phyloP scores from a whole-genome alignment of 53 echinoderm and acorn worm species.

The Patiria pectinifera region DNA sequence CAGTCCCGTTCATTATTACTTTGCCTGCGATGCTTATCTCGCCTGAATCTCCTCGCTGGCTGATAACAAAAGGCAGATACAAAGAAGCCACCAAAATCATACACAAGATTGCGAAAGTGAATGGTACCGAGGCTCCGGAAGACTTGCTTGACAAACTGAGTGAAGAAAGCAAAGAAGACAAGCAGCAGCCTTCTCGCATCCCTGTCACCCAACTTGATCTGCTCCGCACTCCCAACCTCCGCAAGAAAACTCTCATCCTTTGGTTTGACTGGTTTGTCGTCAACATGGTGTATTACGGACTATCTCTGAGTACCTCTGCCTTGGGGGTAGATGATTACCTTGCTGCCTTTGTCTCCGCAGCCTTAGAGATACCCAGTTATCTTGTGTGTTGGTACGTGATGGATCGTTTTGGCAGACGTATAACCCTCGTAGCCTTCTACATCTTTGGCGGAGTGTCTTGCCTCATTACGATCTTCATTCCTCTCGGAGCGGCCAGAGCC shows the following conservation, averaged over 20 bases:
- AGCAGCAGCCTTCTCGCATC: not conserved
- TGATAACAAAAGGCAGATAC: not conserved
- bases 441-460: too few species aligned
- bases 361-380: slow-evolving; percentile 65
- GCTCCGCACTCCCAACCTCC: too few species aligned
- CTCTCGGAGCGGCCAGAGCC: not conserved
- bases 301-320: too few species aligned
- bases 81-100: not conserved
- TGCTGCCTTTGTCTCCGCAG: slow-evolving; percentile 68
- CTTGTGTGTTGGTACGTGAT: slow-evolving; percentile 23
- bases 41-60: slow-evolving; percentile 40
- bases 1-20: not conserved
- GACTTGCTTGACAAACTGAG: not conserved
- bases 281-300: too few species aligned
- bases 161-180: not conserved
- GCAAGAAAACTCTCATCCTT: too few species aligned
- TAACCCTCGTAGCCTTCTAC: too few species aligned
- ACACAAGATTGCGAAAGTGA: not conserved
- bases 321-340: slow-evolving; percentile 69
- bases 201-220: too few species aligned
- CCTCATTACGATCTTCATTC: too few species aligned
- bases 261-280: too few species aligned
- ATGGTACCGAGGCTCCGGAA: not conserved
- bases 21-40: not conserved
- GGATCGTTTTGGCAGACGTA: too few species aligned